Percentiles rank a stretch among this genome's conserved stretches.
Evolutionary conservation across 2,113 vertebrate genomes (phyloP).

Genomic region (Hypanus sabinus): DNA sequence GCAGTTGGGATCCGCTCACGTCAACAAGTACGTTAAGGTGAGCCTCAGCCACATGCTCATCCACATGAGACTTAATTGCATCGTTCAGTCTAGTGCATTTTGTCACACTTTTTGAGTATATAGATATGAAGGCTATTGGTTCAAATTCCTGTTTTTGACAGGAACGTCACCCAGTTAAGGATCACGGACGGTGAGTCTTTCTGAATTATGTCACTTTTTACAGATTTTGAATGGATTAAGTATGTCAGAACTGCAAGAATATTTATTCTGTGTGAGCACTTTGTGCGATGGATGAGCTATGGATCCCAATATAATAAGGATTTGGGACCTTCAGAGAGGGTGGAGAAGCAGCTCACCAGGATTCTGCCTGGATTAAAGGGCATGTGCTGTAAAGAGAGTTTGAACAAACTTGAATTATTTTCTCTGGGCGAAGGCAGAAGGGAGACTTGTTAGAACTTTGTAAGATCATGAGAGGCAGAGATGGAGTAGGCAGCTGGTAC

Average conservation of each 20-base stretch:
- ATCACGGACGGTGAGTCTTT: not conserved
- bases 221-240: not conserved
- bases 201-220: not conserved
- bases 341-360: too few species aligned
- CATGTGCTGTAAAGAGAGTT: too few species aligned
- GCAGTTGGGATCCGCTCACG: slow-evolving; percentile 44
- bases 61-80: not conserved
- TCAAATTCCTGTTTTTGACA: not conserved
- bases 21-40: slow-evolving; percentile 55
- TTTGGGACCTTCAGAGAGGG: too few species aligned
- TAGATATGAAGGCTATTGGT: not conserved
- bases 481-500: too few species aligned
- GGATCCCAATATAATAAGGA: too few species aligned
- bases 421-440: too few species aligned
- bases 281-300: not conserved
- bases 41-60: not conserved
- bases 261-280: not conserved
- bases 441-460: too few species aligned
- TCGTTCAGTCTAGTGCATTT: not conserved
- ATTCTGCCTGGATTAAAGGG: too few species aligned
- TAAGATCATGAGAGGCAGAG: too few species aligned
- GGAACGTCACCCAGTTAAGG: too few species aligned
- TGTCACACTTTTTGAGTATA: not conserved
- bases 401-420: too few species aligned
- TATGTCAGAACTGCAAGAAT: not conserved